Base-by-base conservation (phyloP, 1,140 invertebrate genomes). In the Steinernema khuongi region DNA sequence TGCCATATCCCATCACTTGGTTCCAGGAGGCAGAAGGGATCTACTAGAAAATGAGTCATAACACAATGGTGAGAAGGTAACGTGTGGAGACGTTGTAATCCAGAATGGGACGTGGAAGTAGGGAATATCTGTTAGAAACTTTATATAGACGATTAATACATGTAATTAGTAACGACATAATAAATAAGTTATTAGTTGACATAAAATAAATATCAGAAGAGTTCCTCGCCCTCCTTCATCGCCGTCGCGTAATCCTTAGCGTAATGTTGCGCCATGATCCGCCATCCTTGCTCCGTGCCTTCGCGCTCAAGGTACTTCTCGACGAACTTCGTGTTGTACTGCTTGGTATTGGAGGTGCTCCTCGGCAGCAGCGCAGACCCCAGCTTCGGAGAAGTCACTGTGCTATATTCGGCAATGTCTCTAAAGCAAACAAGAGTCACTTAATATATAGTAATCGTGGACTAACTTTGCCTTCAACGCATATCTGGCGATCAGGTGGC, bases 241-340 rank as follows among this genome's bases (percentile, higher is more conserved):
- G n/a, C n/a, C n/a, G n/a, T n/a, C n/a, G n/a, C 36, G n/a, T 41
- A 41, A 41, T 41, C 36, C 36, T 41, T 41, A 41, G 36, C 36
- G n/a, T n/a, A 60, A 60, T 60, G 50, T 26, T 60, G 50, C 50
- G 50, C 50, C 26, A 60, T 22, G 4, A 60, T 60, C 50, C 22
- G 11, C 50, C 50, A 60, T 14, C 50, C 22, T 26, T 60, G 50
- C 19, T 60, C 50, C 22, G 50, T 26, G 50, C 50, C 50, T 26
- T 60, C 50, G 19, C 22, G 50, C 26, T 60, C 22, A 14, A 60
- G 26, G 22, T 60, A 60, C 26, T 60, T 60, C 7, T 60, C 50
- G 7, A 60, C 22, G 50, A 60, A 60, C 22, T 22, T 14, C 19
- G 50, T 4, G 4, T 7, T 11, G 50, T n/a, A 60, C 11, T 26